Conservation (phyloP, 2,797 vertebrate species). For the Sebastes steindachneri region DNA sequence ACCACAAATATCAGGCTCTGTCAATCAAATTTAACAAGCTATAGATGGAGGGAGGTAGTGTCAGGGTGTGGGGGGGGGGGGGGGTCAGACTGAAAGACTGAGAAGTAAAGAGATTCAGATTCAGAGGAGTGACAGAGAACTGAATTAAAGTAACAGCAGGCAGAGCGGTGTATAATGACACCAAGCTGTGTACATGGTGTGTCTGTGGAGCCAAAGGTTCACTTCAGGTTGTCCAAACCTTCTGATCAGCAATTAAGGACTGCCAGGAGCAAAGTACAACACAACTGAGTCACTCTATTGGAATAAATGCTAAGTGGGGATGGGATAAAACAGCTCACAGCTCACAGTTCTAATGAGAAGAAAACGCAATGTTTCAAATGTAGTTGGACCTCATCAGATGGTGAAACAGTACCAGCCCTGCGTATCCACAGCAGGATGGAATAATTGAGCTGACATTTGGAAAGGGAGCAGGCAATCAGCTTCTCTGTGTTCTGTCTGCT, state of each 20-base stretch:
- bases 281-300: neutral
- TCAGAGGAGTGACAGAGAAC: neutral
- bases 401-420: neutral
- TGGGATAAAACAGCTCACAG: neutral
- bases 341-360: neutral
- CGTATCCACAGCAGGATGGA: neutral
- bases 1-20: conserved; percentile 50
- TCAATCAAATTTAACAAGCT: conserved; percentile 77
- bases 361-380: conserved; percentile 4
- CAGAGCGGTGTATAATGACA: neutral
- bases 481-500: neutral
- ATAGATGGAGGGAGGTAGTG: conserved; percentile 9
- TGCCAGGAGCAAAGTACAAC: neutral
- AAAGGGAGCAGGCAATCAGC: neutral
- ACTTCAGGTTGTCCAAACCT: neutral
- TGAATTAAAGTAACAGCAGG: conserved; percentile 16
- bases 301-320: neutral
- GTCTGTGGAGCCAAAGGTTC: neutral
- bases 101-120: conserved; percentile 9
- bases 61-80: too few species aligned
- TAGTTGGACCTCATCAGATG: conserved; percentile 8
- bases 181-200: neutral
- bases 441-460: conserved; percentile 35
- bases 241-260: conserved; percentile 21
- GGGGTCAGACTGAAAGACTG: neutral